phyloP scores from a whole-genome alignment of 2,113 vertebrate genomes.

The Edolisoma coerulescens region DNA sequence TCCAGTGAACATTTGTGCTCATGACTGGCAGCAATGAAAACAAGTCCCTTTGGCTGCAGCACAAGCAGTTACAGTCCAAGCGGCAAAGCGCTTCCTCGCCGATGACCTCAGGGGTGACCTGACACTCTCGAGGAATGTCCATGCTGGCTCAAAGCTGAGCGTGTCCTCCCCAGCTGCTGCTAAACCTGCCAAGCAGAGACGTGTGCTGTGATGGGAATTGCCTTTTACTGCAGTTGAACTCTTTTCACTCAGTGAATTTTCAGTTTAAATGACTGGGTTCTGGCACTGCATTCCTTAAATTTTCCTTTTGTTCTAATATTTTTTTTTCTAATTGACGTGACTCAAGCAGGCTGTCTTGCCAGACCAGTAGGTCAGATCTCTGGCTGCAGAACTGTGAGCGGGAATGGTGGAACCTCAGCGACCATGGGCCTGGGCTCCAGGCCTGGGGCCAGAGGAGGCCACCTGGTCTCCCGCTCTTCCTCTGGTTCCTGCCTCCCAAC shows the following conservation, averaged over 20 bases:
- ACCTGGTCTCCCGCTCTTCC: background rate
- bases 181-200: background rate
- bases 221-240: background rate
- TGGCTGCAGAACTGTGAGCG: background rate
- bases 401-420: background rate
- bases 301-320: background rate
- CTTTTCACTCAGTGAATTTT: background rate
- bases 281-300: background rate
- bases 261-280: background rate
- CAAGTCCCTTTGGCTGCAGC: constrained; percentile 19
- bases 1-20: background rate
- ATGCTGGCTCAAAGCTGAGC: background rate
- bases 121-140: constrained; percentile 44
- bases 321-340: background rate
- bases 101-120: constrained; percentile 41
- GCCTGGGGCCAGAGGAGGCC: background rate
- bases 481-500: background rate
- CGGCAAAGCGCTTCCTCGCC: constrained; percentile 13
- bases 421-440: background rate
- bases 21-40: constrained; percentile 35
- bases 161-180: background rate
- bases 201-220: constrained; percentile 3
- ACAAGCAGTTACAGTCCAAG: constrained; percentile 52
- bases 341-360: background rate
- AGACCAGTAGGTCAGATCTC: background rate